Percentiles rank a stretch among this genome's conserved stretches.
These are phyloP conservation scores for Papilio aristodemus DNA, from an alignment of 1,140 invertebrate genomes.

Conservation along the genomic window DNA sequence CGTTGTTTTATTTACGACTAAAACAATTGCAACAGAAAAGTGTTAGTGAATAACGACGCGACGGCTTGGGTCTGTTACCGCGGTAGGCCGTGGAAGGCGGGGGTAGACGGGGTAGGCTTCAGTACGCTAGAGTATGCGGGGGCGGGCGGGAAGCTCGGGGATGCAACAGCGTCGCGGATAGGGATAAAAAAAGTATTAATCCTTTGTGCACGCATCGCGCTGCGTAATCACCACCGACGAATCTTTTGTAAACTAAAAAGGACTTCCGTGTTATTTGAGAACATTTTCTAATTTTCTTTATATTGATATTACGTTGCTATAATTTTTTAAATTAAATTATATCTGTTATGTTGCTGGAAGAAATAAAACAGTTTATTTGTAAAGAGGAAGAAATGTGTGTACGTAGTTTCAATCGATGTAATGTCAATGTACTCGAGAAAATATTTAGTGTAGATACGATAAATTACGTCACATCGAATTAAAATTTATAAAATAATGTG, in stretches of 20 bases:
- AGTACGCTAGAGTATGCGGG: too few relatives aligned
- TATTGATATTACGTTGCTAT: neutral
- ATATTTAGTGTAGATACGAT: too few relatives aligned
- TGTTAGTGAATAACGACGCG: neutral
- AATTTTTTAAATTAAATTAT: too few relatives aligned
- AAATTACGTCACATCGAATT: neutral
- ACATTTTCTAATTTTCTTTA: slow-evolving; percentile 1
- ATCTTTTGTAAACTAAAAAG: slow-evolving; percentile 1
- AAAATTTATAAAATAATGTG: neutral
- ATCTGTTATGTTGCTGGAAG: too few relatives aligned
- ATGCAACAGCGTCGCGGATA: too few relatives aligned
- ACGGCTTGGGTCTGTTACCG: too few relatives aligned
- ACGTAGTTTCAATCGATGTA: too few relatives aligned
- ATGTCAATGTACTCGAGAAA: too few relatives aligned
- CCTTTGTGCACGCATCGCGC: slow-evolving; percentile 13
- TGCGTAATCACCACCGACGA: slow-evolving; percentile 1
- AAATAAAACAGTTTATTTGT: too few relatives aligned
- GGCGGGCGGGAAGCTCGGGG: too few relatives aligned
- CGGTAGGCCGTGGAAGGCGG: neutral
- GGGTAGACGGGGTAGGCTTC: neutral
- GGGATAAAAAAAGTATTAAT: slow-evolving; percentile 20
- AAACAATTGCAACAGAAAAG: slow-evolving; percentile 3
- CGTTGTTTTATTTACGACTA: neutral
- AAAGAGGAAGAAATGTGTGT: too few relatives aligned
- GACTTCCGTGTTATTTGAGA: neutral